Conservation (phyloP, 2,888 invertebrate species). For the Anthophora plumipes region DNA sequence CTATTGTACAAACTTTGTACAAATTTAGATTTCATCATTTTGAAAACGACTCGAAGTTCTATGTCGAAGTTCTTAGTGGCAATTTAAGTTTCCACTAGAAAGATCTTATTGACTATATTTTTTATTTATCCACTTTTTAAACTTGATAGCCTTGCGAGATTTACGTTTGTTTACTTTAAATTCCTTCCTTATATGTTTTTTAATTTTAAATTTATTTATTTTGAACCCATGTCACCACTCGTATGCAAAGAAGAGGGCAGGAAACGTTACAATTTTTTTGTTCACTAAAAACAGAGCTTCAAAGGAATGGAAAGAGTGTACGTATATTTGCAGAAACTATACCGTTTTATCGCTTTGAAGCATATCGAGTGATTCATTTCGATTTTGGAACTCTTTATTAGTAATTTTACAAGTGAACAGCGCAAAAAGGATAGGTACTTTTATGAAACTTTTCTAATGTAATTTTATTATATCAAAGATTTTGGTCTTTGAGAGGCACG, state of each 20-base stretch:
- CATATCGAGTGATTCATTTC: too few species aligned
- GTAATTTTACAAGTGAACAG: too few species aligned
- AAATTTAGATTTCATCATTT: conserved; percentile 37
- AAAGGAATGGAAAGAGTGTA: too few species aligned
- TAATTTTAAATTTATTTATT: background rate
- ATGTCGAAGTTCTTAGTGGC: conserved; percentile 18
- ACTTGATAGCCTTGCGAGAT: background rate
- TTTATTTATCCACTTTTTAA: conserved; percentile 22
- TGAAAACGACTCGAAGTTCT: conserved; percentile 21
- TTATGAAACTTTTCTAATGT: background rate
- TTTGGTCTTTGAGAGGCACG: background rate
- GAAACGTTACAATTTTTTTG: background rate
- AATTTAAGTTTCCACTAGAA: conserved; percentile 18
- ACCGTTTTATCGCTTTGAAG: too few species aligned
- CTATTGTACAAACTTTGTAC: conserved; percentile 20
- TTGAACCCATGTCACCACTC: background rate
- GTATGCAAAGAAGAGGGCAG: too few species aligned
- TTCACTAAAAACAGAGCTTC: too few species aligned
- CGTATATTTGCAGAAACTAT: too few species aligned
- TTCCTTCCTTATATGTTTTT: background rate
- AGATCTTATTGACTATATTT: conserved; percentile 29
- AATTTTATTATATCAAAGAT: background rate
- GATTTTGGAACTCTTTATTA: too few species aligned
- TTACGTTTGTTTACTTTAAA: conserved; percentile 3
- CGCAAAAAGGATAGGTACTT: background rate